Percentiles rank a stretch among this genome's conserved stretches.
Evolutionary conservation across 2,113 vertebrate species (phyloP).

Genomic region (Casuarius casuarius): DNA sequence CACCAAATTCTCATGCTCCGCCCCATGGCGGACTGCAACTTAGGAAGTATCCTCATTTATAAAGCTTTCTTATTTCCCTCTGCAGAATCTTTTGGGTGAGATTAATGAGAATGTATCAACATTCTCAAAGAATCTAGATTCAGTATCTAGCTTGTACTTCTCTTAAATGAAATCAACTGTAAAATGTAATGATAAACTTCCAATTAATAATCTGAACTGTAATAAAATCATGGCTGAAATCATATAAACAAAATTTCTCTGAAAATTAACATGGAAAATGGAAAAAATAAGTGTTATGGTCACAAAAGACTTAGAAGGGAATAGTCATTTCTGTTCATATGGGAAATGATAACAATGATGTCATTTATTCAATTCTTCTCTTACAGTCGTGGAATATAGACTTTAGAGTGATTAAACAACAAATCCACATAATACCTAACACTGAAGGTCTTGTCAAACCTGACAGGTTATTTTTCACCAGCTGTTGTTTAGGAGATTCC

Average conservation of each 20-base stretch:
- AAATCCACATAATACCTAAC: conserved; percentile 75
- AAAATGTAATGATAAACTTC: not conserved
- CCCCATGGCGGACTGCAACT: not conserved
- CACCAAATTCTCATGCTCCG: not conserved
- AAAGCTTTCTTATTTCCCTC: not conserved
- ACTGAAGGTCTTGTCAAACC: conserved; percentile 77
- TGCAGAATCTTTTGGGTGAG: not conserved
- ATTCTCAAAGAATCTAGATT: not conserved
- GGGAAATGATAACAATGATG: not conserved
- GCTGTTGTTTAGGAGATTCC: conserved; percentile 79
- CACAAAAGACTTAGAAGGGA: not conserved
- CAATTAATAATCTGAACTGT: not conserved
- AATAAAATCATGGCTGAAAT: not conserved
- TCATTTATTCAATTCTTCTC: not conserved
- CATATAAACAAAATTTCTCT: not conserved
- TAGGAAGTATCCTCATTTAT: not conserved
- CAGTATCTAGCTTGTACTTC: not conserved
- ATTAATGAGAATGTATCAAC: not conserved
- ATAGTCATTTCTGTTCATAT: not conserved
- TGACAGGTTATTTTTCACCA: conserved; percentile 70
- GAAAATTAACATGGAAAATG: not conserved
- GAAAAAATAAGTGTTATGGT: not conserved
- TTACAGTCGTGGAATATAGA: not conserved
- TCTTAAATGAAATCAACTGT: not conserved
- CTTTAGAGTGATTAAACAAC: not conserved